Percentiles rank a stretch among this genome's conserved stretches.
Evolutionary conservation across 2,888 invertebrate species (phyloP).

Genomic region (Melinaea menophilus): DNA sequence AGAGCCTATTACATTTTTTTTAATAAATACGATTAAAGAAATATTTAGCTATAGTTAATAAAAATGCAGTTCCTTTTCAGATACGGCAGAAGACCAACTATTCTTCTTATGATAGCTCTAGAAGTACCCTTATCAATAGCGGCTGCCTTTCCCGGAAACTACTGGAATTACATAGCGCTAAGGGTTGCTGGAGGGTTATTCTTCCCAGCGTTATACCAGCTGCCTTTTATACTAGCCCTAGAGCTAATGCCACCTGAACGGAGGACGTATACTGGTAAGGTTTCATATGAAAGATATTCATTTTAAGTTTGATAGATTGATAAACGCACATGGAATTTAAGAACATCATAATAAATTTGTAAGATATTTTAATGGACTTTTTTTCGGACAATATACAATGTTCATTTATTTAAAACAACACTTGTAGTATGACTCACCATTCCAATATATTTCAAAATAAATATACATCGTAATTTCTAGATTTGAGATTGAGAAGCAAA

Average conservation of each 20-base stretch:
- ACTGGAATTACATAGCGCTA: constrained; percentile 77
- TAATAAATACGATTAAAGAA: background rate
- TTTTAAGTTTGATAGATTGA: too few relatives aligned
- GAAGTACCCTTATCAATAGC: constrained; percentile 80
- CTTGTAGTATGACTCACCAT: too few relatives aligned
- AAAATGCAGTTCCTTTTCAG: constrained; percentile 47
- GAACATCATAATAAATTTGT: too few relatives aligned
- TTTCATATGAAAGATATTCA: too few relatives aligned
- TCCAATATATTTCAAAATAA: too few relatives aligned
- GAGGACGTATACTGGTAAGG: constrained; percentile 78
- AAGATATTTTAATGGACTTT: too few relatives aligned
- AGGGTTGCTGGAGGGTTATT: constrained; percentile 80
- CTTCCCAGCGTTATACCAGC: constrained; percentile 82
- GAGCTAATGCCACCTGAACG: constrained; percentile 81
- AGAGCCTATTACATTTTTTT: constrained; percentile 8
- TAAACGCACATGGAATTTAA: too few relatives aligned
- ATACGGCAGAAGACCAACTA: constrained; percentile 80
- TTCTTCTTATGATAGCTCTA: constrained; percentile 79
- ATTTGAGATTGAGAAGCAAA: too few relatives aligned
- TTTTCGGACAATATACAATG: too few relatives aligned
- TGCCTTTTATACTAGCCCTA: constrained; percentile 81
- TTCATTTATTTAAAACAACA: too few relatives aligned
- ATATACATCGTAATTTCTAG: too few relatives aligned
- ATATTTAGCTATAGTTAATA: too few relatives aligned
- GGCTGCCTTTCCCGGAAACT: constrained; percentile 79